Evolutionary conservation across 2,113 vertebrate species (phyloP).

Genomic region (Ophiodon elongatus): DNA sequence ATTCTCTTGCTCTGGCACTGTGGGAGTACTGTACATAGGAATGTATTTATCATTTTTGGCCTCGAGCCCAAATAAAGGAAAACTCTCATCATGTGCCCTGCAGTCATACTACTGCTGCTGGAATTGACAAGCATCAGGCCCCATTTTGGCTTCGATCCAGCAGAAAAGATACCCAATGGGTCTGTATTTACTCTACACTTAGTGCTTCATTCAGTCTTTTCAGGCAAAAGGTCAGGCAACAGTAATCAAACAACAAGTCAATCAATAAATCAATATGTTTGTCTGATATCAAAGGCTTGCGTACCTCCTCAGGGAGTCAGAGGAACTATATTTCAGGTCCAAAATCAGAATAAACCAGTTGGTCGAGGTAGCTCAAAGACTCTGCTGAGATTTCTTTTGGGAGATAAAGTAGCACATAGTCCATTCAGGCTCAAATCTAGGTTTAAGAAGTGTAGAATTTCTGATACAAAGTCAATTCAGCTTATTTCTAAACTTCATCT

Average conservation of each 20-base stretch:
- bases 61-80: not conserved
- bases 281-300: conserved; percentile 26
- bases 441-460: not conserved
- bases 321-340: not conserved
- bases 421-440: not conserved
- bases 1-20: not conserved
- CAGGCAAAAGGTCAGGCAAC: conserved; percentile 34
- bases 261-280: conserved; percentile 32
- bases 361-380: not conserved
- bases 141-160: conserved; percentile 26
- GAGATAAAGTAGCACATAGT: not conserved
- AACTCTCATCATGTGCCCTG: not conserved
- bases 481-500: not conserved
- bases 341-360: conserved; percentile 13
- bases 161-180: conserved; percentile 9
- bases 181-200: conserved; percentile 24
- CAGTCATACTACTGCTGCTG: not conserved
- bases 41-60: conserved; percentile 13
- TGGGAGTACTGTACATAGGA: not conserved
- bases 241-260: conserved; percentile 30
- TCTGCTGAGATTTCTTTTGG: not conserved
- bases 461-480: not conserved
- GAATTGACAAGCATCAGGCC: not conserved
- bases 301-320: not conserved
- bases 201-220: conserved; percentile 35